A percentile compares a stretch with the other conserved stretches of the same genome.
phyloP scores from a whole-genome alignment of 1,140 invertebrate species.

The Phocides pigmalion region DNA sequence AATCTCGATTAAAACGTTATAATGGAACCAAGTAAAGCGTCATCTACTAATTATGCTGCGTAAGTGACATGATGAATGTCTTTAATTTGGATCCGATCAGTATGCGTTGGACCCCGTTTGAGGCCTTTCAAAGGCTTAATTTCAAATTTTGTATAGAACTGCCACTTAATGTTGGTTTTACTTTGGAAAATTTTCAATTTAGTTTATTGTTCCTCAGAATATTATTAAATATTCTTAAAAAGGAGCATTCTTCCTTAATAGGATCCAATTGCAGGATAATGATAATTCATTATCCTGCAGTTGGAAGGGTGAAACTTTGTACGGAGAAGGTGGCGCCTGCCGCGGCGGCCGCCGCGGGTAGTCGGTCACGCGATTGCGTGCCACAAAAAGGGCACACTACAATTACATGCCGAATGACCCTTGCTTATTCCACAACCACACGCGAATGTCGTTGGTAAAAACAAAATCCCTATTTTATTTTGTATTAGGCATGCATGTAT shows the following conservation, averaged over 20 bases:
- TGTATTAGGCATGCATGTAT: constrained; percentile 23
- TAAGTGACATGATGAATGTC: constrained; percentile 32
- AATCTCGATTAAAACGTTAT: constrained; percentile 28
- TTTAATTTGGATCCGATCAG: constrained; percentile 29
- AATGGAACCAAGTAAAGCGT: constrained; percentile 19
- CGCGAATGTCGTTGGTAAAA: constrained; percentile 55
- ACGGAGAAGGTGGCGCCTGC: constrained; percentile 10
- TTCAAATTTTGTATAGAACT: constrained; percentile 3
- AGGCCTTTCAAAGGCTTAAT: constrained; percentile 2
- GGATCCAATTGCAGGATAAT: too few species aligned
- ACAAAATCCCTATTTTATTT: constrained; percentile 23
- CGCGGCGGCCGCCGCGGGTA: not conserved
- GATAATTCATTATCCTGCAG: not conserved
- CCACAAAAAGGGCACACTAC: constrained; percentile 59
- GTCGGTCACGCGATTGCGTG: constrained; percentile 67
- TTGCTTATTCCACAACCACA: constrained; percentile 56
- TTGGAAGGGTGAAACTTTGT: constrained; percentile 4
- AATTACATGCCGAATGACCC: constrained; percentile 66
- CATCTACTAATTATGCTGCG: constrained; percentile 33
- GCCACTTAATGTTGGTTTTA: not conserved
- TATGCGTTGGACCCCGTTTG: constrained; percentile 18
- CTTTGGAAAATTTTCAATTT: not conserved
- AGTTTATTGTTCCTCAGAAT: too few species aligned
- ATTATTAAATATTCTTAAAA: too few species aligned
- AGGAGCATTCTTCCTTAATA: too few species aligned